Percentiles rank a stretch among this genome's conserved stretches.
Conservation (phyloP, 2,113 vertebrate genomes). For the Smithornis capensis region DNA sequence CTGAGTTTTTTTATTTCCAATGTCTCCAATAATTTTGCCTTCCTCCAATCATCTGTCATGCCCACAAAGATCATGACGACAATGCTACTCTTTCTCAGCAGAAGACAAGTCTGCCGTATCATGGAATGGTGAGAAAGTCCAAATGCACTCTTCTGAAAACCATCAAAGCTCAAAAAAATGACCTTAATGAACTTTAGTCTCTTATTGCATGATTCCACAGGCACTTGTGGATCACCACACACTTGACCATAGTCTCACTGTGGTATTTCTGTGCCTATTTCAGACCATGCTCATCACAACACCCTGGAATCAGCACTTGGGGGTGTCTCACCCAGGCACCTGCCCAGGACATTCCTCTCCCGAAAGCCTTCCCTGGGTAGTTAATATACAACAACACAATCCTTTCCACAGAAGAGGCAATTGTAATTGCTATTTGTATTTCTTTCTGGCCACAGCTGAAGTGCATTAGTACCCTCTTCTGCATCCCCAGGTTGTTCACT, state of each 20-base stretch:
- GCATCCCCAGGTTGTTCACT: neutral
- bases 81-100: neutral
- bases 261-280: neutral
- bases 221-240: neutral
- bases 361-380: neutral
- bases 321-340: rapidly evolving
- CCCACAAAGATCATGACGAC: neutral
- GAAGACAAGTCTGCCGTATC: neutral
- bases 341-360: neutral
- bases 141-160: neutral
- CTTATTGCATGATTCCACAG: neutral
- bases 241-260: neutral
- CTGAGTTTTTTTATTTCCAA: neutral
- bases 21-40: neutral
- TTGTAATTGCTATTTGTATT: neutral
- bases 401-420: neutral
- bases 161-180: neutral
- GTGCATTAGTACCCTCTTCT: neutral
- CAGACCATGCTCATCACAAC: neutral
- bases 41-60: neutral
- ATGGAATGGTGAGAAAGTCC: neutral
- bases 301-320: rapidly evolving
- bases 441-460: neutral
- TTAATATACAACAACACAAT: neutral
- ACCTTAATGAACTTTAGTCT: neutral